A percentile compares a stretch with the other conserved stretches of the same genome.
phyloP scores from a whole-genome alignment of 2,797 vertebrate genomes.

The Leuciscus waleckii region DNA sequence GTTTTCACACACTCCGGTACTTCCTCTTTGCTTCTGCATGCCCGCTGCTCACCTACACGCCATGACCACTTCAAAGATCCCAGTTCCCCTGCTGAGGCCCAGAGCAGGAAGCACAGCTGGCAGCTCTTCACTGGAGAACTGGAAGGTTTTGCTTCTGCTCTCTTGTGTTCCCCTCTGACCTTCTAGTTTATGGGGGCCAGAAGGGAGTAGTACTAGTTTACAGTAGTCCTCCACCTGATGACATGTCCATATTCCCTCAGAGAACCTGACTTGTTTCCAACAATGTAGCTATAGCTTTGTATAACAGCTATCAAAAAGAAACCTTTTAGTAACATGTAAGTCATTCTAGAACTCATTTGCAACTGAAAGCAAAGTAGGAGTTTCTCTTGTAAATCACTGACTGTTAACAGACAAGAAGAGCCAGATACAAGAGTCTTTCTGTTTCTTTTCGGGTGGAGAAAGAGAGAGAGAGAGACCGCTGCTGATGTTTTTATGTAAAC shows the following conservation, averaged over 20 bases:
- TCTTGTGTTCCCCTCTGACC: conserved; percentile 16
- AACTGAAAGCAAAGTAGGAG: conserved; percentile 23
- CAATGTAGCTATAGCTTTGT: neutral
- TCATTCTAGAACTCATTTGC: neutral
- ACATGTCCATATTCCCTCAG: conserved; percentile 35
- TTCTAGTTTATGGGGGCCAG: conserved; percentile 45
- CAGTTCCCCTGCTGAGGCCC: conserved; percentile 47
- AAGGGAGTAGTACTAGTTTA: conserved; percentile 36
- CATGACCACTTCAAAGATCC: conserved; percentile 56
- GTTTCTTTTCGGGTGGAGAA: conserved; percentile 28
- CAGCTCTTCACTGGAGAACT: conserved; percentile 54
- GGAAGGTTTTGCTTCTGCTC: neutral
- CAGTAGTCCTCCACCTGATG: conserved; percentile 44
- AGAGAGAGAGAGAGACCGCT: conserved; percentile 9
- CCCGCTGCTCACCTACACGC: conserved; percentile 44
- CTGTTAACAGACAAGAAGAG: conserved; percentile 35
- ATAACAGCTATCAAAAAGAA: neutral
- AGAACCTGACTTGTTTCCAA: conserved; percentile 1
- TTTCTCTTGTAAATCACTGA: conserved; percentile 27
- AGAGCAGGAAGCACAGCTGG: conserved; percentile 63
- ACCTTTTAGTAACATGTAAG: neutral
- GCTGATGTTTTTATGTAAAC: conserved; percentile 53
- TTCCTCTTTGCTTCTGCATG: conserved; percentile 13
- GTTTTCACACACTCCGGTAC: neutral
- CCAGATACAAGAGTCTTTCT: conserved; percentile 50